Evolutionary conservation across 2,113 vertebrate species (phyloP).

Genomic region (Chamaea fasciata): DNA sequence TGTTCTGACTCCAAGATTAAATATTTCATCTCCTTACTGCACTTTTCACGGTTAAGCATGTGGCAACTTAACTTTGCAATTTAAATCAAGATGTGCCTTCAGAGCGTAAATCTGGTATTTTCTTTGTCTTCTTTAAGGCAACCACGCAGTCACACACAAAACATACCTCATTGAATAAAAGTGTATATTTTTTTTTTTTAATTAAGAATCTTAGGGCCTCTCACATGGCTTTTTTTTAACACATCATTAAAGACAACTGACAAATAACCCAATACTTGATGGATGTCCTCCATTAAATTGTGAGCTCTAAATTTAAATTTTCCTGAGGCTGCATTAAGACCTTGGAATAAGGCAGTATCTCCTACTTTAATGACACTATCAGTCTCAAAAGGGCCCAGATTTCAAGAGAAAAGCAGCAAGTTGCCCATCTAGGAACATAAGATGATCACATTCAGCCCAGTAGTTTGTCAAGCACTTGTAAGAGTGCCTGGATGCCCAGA

Average conservation of each 20-base stretch:
- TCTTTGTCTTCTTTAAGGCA: neutral
- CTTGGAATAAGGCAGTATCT: neutral
- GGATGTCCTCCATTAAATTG: neutral
- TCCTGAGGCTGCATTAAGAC: neutral
- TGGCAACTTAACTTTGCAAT: neutral
- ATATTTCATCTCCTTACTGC: neutral
- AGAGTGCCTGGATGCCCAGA: neutral
- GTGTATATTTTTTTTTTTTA: neutral
- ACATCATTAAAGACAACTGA: neutral
- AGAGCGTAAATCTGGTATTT: neutral
- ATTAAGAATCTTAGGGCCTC: neutral
- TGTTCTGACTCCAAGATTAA: neutral
- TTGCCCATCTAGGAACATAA: neutral
- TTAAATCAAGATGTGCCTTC: neutral
- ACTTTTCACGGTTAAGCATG: neutral
- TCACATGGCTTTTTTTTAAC: neutral
- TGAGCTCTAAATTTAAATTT: neutral
- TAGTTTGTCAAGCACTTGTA: neutral
- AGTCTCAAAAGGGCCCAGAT: neutral
- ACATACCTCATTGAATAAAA: neutral
- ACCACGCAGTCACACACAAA: rapidly evolving
- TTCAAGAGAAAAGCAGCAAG: neutral
- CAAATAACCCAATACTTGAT: neutral
- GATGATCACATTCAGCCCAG: neutral
- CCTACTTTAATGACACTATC: neutral